A percentile compares a stretch with the other conserved stretches of the same genome.
Evolutionary conservation across 2,888 invertebrate genomes (phyloP).

Genomic region (Lapara coniferarum): DNA sequence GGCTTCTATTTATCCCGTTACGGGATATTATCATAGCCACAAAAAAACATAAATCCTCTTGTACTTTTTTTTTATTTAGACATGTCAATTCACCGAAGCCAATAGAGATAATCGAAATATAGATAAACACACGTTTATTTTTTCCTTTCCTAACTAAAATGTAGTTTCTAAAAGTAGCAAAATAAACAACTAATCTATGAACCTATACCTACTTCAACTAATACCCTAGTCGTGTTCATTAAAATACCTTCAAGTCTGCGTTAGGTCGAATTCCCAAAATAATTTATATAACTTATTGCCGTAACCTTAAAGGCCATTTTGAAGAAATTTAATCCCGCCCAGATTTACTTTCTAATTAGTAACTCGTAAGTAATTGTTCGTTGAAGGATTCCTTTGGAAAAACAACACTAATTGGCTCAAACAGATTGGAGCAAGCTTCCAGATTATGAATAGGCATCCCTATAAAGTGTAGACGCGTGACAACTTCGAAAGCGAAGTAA

Average conservation of each 20-base stretch:
- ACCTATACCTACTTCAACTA: neutral
- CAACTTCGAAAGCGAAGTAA: no score
- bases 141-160: no score
- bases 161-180: no score
- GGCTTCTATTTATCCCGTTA: no score
- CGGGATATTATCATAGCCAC: no score
- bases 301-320: conserved; percentile 1
- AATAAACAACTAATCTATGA: no score
- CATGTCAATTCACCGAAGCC: no score
- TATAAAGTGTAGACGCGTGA: neutral
- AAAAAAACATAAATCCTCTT: no score
- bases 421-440: neutral
- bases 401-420: conserved; percentile 10
- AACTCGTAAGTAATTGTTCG: neutral
- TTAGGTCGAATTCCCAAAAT: neutral
- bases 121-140: no score
- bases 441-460: neutral
- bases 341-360: conserved; percentile 2
- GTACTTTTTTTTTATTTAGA: no score
- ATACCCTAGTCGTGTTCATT: neutral
- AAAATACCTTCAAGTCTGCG: conserved; percentile 1
- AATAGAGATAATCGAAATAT: no score
- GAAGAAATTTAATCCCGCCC: conserved; percentile 5
- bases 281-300: neutral
- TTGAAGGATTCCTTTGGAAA: conserved; percentile 14